phyloP scores from a whole-genome alignment of 2,888 invertebrate species.

The Aphodius sticticus region DNA sequence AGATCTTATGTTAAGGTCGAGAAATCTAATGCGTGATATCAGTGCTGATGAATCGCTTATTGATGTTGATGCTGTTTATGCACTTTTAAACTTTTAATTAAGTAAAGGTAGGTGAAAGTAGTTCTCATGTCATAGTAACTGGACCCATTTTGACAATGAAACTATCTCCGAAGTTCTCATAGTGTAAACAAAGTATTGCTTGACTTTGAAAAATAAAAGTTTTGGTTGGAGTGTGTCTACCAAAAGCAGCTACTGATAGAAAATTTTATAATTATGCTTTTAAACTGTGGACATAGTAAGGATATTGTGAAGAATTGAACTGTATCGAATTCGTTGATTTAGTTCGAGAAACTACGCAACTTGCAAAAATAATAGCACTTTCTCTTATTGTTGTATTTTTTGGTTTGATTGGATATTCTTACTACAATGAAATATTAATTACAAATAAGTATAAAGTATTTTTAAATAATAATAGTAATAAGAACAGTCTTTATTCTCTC shows the following conservation, averaged over 20 bases:
- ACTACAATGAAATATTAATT: too few species aligned
- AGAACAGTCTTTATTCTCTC: too few species aligned
- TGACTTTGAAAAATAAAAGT: not conserved
- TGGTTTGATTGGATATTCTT: too few species aligned
- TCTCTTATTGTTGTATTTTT: too few species aligned
- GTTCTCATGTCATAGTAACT: not conserved
- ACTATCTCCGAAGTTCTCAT: not conserved
- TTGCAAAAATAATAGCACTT: too few species aligned
- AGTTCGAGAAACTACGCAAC: too few species aligned
- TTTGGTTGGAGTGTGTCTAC: not conserved
- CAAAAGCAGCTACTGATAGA: not conserved
- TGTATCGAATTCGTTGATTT: too few species aligned
- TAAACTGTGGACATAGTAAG: too few species aligned
- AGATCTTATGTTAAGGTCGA: not conserved
- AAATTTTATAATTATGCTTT: not conserved
- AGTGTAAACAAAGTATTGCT: not conserved
- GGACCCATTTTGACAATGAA: conserved; percentile 4
- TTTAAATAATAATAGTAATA: too few species aligned
- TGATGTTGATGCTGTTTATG: not conserved
- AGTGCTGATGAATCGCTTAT: not conserved
- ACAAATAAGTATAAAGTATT: too few species aligned
- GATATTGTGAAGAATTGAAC: too few species aligned
- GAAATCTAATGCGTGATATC: not conserved
- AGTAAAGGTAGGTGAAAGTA: not conserved
- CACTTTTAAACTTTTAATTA: conserved; percentile 4